phyloP scores from a whole-genome alignment of 2,797 vertebrate species.

The Novumbra hubbsi region DNA sequence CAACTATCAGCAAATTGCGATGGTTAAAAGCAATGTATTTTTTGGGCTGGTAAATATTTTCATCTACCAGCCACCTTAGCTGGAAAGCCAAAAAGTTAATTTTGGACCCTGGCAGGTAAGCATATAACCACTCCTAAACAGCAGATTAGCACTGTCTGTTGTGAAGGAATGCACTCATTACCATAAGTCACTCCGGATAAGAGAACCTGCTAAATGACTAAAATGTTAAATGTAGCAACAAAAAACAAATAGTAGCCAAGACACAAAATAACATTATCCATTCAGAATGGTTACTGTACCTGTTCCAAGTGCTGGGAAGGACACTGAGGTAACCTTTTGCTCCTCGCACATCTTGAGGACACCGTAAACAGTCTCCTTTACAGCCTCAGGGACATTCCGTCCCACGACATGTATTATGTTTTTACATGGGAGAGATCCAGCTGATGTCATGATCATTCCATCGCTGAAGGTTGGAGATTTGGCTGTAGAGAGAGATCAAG shows the following conservation, averaged over 20 bases:
- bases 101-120: background rate
- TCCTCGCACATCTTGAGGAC: conserved; percentile 78
- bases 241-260: background rate
- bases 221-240: background rate
- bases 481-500: conserved; percentile 33
- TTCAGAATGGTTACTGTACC: conserved; percentile 61
- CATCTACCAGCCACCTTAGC: too few relatives aligned
- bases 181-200: too few relatives aligned
- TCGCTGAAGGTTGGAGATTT: conserved; percentile 38
- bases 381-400: conserved; percentile 21
- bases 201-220: too few relatives aligned
- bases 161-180: too few relatives aligned
- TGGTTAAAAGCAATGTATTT: too few relatives aligned
- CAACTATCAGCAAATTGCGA: too few relatives aligned
- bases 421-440: conserved; percentile 73
- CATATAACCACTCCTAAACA: background rate
- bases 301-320: conserved; percentile 91
- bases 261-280: background rate
- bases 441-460: conserved; percentile 71
- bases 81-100: too few relatives aligned
- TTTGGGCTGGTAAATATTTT: too few relatives aligned
- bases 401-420: conserved; percentile 82
- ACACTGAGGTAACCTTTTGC: conserved; percentile 66
- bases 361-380: conserved; percentile 63
- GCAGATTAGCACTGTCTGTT: background rate